A percentile compares a stretch with the other conserved stretches of the same genome.
These are phyloP conservation scores for Sinhomidia bicolor DNA, from an alignment of 2,888 invertebrate species.

Conservation along the genomic window DNA sequence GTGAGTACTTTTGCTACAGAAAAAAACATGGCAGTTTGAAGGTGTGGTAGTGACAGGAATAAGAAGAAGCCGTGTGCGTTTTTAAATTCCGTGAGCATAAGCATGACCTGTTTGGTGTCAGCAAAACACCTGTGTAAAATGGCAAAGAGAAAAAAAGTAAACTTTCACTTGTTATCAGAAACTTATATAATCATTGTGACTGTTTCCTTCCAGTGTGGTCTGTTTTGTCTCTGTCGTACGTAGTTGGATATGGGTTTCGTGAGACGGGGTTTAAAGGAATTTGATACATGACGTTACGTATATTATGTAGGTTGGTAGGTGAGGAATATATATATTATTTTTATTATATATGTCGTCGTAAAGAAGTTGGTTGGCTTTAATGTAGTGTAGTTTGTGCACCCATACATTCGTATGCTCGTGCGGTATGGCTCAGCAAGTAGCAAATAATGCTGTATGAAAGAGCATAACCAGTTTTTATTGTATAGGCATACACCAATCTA, in stretches of 20 bases:
- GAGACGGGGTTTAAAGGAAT: neutral
- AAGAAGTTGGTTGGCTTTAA: too few species aligned
- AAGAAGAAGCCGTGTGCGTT: slow-evolving; percentile 8
- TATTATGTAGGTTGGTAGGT: too few species aligned
- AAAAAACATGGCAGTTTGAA: neutral
- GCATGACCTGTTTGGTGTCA: slow-evolving; percentile 22
- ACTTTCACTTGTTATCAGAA: neutral
- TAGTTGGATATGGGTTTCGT: neutral
- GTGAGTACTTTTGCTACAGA: slow-evolving; percentile 9
- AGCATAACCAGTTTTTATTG: slow-evolving; percentile 19
- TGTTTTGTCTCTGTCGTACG: neutral
- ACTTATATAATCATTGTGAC: neutral
- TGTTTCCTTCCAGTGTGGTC: too few species aligned
- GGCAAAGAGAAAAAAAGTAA: neutral
- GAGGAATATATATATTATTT: too few species aligned
- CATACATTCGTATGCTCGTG: neutral
- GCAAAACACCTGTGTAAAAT: slow-evolving; percentile 42
- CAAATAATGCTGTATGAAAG: neutral
- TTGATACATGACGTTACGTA: too few species aligned
- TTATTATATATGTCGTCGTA: too few species aligned
- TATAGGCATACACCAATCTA: slow-evolving; percentile 27
- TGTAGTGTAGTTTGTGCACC: neutral
- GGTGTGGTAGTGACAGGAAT: slow-evolving; percentile 36
- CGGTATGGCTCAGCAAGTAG: neutral
- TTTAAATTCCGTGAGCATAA: neutral